A percentile compares a stretch with the other conserved stretches of the same genome.
Conservation (phyloP, 1,140 invertebrate genomes). For the Holotrichia oblita region DNA sequence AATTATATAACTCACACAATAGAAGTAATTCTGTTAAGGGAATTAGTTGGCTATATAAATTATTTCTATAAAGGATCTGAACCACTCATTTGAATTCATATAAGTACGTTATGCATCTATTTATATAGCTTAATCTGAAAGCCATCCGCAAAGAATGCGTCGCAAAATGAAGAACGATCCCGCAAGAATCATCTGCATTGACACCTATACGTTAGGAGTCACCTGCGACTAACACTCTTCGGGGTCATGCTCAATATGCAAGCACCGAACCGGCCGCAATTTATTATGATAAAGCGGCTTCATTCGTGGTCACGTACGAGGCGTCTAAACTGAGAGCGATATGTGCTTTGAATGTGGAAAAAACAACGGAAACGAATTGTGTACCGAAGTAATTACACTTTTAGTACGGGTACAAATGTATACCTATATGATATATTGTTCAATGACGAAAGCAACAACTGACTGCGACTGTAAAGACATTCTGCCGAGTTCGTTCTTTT, state of each 20-base stretch:
- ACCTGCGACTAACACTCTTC: slow-evolving; percentile 19
- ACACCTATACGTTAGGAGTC: slow-evolving; percentile 24
- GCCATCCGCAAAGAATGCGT: not conserved
- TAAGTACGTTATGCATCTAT: too few relatives aligned
- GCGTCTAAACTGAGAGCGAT: slow-evolving; percentile 42
- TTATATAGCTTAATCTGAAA: not conserved
- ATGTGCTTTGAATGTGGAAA: slow-evolving; percentile 43
- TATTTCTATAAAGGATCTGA: too few relatives aligned
- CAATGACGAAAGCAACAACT: slow-evolving; percentile 33
- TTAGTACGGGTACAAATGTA: slow-evolving; percentile 35
- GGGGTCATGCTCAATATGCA: slow-evolving; percentile 45
- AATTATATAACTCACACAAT: too few relatives aligned
- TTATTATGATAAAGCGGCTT: slow-evolving; percentile 46
- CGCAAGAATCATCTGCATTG: slow-evolving; percentile 22
- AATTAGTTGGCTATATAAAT: too few relatives aligned
- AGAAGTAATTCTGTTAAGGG: too few relatives aligned
- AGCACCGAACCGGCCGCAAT: slow-evolving; percentile 43
- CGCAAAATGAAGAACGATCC: not conserved
- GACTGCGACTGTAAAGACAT: slow-evolving; percentile 31
- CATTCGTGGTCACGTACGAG: slow-evolving; percentile 47
- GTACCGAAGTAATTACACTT: slow-evolving; percentile 39
- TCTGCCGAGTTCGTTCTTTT: slow-evolving; percentile 7
- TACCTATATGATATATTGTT: slow-evolving; percentile 20
- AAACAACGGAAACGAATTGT: slow-evolving; percentile 47
- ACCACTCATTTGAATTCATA: too few relatives aligned